phyloP scores from a whole-genome alignment of 1,140 invertebrate genomes.

The Pseudomyrmex dendroicus region DNA sequence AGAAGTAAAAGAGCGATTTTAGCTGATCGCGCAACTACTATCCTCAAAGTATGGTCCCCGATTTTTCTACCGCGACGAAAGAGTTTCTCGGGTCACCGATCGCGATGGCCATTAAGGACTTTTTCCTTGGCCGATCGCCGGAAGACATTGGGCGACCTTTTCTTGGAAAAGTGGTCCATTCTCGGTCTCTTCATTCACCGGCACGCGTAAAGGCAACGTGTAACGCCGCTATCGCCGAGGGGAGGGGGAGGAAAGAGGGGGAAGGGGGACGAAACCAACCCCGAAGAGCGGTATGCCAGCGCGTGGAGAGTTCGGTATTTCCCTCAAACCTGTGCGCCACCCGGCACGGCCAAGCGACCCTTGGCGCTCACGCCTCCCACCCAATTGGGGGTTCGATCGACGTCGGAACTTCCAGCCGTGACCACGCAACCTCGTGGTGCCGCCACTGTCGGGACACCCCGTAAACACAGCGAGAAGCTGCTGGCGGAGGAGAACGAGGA shows the following conservation, averaged over 20 bases:
- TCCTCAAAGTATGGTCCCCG: not conserved
- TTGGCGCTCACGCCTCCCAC: constrained; percentile 72
- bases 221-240: constrained; percentile 52
- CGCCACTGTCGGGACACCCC: constrained; percentile 66
- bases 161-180: constrained; percentile 6
- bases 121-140: constrained; percentile 31
- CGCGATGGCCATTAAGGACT: constrained; percentile 45
- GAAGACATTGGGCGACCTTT: constrained; percentile 35
- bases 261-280: not conserved
- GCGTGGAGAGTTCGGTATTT: constrained; percentile 58
- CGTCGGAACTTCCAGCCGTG: constrained; percentile 71
- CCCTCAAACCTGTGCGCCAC: constrained; percentile 50
- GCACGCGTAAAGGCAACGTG: constrained; percentile 28
- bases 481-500: not conserved
- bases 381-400: constrained; percentile 81
- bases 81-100: constrained; percentile 26
- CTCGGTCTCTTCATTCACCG: constrained; percentile 66
- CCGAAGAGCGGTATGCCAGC: constrained; percentile 33
- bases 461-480: constrained; percentile 66
- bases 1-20: not conserved
- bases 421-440: constrained; percentile 67
- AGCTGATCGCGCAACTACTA: not conserved
- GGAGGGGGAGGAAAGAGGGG: too few relatives aligned
- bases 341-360: constrained; percentile 47
- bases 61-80: constrained; percentile 22